Base-by-base conservation (phyloP, 2,888 invertebrate genomes). In the Temnothorax rugatulus region DNA sequence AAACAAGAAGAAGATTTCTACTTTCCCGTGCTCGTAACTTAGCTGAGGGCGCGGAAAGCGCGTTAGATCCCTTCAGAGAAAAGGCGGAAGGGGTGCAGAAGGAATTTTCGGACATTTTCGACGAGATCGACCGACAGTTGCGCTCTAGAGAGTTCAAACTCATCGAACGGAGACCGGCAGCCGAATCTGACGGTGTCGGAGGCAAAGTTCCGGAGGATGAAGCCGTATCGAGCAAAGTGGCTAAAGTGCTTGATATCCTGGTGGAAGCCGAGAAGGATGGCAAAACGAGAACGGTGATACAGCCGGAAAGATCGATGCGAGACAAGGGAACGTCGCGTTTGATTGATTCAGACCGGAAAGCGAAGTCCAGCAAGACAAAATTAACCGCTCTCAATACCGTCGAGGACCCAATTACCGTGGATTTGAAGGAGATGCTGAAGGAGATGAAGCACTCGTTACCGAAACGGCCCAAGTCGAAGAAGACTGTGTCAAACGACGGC, bases 401-500 rank as follows among this genome's bases (percentile, higher is more conserved):
- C 41, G 93, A 92, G 69, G 93, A 93, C 86, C 92, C 90, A 79
- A 84, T 88, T 21, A 93, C 92, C 29, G 82, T 86, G 25, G 93
- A 95, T 92, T 94, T 97, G 44, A 96, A 96, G 93, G 97, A 97
- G 94, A 97, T 97, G 96, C 94, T 97, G 86, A 97, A 97, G 91
- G 97, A 97, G 95, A 97, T 97, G 97, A 97, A 97, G 94, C 96
- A 97, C 93, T 97, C 97, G 15, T 94, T 97, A 85, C 97, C 97
- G 0, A 96, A 96, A 92, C 95, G 96, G 89, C 93, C 96, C 38
- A 96, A 96, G 88, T 94, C 95, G 50, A 95, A 90, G 29, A 92
- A 90, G 85, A 15, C 54, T 15, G n/a, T 47, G 2, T 66, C 82
- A 11, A 69, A 79, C 44, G 85, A 90, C 29, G 41, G 21, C 11